These are phyloP conservation scores for Cybosia mesomella DNA, from an alignment of 2,888 invertebrate genomes.

Conservation along the genomic window DNA sequence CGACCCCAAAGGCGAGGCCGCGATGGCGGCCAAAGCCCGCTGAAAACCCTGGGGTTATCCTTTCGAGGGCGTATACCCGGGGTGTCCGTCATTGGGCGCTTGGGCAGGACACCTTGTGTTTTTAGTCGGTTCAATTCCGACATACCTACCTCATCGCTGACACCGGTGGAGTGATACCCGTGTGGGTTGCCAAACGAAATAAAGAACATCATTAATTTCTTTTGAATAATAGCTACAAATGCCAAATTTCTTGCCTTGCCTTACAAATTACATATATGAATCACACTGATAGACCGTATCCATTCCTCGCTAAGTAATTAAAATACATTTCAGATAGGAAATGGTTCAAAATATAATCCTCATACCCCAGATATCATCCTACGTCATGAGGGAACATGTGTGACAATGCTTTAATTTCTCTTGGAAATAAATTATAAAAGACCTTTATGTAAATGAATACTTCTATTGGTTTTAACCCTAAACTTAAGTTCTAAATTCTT, in stretches of 20 bases:
- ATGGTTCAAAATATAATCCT: background rate
- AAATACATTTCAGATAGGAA: background rate
- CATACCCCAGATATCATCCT: no score
- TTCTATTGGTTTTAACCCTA: background rate
- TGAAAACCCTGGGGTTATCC: no score
- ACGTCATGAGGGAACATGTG: background rate
- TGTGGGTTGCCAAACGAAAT: no score
- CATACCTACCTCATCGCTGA: no score
- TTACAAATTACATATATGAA: background rate
- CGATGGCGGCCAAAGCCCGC: no score
- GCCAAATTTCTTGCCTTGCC: background rate
- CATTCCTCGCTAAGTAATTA: conserved; percentile 1
- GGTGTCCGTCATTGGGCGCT: no score
- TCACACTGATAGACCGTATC: background rate
- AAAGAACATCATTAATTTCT: background rate
- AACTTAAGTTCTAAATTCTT: background rate
- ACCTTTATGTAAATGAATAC: background rate
- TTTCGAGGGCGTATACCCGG: no score
- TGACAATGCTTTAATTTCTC: background rate
- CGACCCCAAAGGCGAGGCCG: no score
- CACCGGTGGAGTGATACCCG: no score
- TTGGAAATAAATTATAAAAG: background rate
- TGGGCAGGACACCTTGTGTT: no score
- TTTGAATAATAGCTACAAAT: background rate
- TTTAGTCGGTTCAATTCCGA: no score